Evolutionary conservation across 2,888 invertebrate species (phyloP), one percentile per base, ranked within the genome.

Genomic region (Vannuccia rotundouncinata): DNA sequence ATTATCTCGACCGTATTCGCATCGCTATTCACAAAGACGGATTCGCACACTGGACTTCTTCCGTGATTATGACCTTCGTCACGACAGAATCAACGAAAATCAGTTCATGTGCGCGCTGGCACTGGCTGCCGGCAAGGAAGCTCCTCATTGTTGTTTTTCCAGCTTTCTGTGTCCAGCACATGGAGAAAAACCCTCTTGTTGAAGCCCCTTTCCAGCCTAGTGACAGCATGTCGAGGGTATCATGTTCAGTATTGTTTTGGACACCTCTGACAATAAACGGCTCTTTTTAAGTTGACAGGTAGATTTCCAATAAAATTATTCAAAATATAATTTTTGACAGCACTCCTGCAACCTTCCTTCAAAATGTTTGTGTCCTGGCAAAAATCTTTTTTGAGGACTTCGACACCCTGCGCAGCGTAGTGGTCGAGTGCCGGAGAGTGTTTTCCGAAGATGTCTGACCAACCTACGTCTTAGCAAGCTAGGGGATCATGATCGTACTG

Each of bases 91-190:
- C 78, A 87, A 87, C 30, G 87, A 87, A 82, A 85, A 86, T 81
- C 88, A 88, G 85, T 88, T 88, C 84, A 82, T 85, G n/a, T 86
- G 87, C 83, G 87, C 86, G 2, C 83, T 88, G 29, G 84, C 85
- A 1, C 82, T 86, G 73, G 86, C 86, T 60, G 85, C 86, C 59
- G 87, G 87, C 13, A 87, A 87, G 81, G 86, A 88, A 82, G 86
- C 87, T 1, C 85, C 86, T 81, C 84, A 88, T 0, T 84, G 84
- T 0, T 82, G 86, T n/a, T n/a, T n/a, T 83, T 84, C 75, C 82
- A 87, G 87, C 86, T 30, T 88, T 88, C 82, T 87, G 85, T 75
- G 84, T 86, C 75, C 86, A 87, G 74, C 84, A 88, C 80, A 83
- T 88, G 81, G 88, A 88, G 82, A 87, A 87, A 83, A 87, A 87